Evolutionary conservation across 2,888 invertebrate species (phyloP).

Genomic region (Drosophila pullipes): DNA sequence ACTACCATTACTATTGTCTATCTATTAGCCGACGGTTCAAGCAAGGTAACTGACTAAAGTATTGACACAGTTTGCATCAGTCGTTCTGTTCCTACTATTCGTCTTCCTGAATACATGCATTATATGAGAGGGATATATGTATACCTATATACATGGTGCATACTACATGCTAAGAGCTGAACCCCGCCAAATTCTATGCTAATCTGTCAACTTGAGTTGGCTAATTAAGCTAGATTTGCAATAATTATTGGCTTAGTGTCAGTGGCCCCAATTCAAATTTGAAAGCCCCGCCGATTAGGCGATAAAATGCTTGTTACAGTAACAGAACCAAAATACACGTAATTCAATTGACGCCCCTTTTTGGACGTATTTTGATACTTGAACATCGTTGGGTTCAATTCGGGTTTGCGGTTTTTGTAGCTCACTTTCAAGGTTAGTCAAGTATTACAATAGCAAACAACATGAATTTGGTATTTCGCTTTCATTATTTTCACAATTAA

Average conservation of each 20-base stretch:
- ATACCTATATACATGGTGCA: neutral
- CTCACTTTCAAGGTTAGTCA: constrained; percentile 56
- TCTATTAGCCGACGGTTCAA: neutral
- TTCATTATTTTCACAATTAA: neutral
- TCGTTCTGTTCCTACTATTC: constrained; percentile 45
- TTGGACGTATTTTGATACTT: constrained; percentile 11
- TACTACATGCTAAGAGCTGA: constrained; percentile 26
- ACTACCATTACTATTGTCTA: neutral
- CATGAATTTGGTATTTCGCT: neutral
- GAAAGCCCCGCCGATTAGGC: constrained; percentile 43
- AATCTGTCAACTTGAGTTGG: constrained; percentile 68
- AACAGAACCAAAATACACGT: constrained; percentile 31
- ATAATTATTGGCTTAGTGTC: constrained; percentile 65
- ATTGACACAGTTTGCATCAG: constrained; percentile 67
- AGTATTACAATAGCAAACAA: neutral
- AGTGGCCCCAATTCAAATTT: constrained; percentile 59
- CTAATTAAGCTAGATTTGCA: constrained; percentile 73
- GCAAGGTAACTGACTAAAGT: constrained; percentile 68
- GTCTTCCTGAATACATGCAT: constrained; percentile 54
- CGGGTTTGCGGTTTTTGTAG: constrained; percentile 9
- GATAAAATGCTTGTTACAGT: constrained; percentile 25
- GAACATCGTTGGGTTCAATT: constrained; percentile 44
- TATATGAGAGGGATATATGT: constrained; percentile 24
- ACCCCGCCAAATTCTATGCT: constrained; percentile 61
- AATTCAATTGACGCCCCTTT: constrained; percentile 69